Percentiles rank a stretch among this genome's conserved stretches.
These are phyloP conservation scores for Alectura lathami DNA, from an alignment of 2,113 vertebrate genomes.

Conservation along the genomic window DNA sequence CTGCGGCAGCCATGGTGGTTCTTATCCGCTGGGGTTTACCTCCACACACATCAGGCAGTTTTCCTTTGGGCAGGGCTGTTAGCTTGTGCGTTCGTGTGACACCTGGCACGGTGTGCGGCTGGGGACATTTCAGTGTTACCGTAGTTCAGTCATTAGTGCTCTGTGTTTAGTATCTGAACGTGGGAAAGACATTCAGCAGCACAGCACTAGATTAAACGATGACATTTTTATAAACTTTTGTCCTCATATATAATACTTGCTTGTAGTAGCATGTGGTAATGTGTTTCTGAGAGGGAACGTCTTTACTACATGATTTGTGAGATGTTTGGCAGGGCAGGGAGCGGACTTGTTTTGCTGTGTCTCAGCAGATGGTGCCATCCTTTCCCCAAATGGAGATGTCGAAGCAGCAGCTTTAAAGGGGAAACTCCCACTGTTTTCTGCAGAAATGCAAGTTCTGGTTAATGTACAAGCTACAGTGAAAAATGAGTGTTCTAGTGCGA, in stretches of 20 bases:
- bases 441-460: slow-evolving; percentile 13
- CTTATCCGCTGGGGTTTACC: neutral
- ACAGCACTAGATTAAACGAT: neutral
- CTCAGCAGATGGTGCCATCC: neutral
- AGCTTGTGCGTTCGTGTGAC: rapidly evolving
- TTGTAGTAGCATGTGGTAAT: neutral
- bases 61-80: neutral
- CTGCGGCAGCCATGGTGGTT: neutral
- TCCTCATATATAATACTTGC: neutral
- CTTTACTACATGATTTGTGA: neutral
- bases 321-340: neutral
- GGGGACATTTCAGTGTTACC: neutral
- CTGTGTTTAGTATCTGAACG: neutral
- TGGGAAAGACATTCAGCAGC: neutral
- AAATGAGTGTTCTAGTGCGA: neutral
- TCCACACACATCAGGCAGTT: neutral
- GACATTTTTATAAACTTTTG: neutral
- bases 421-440: neutral
- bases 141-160: neutral
- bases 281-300: neutral
- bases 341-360: neutral
- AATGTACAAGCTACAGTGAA: neutral
- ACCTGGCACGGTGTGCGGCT: neutral
- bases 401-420: slow-evolving; percentile 2
- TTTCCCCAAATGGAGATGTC: neutral